Evolutionary conservation across 2,888 invertebrate species (phyloP).

Genomic region (Tenthredo notha): DNA sequence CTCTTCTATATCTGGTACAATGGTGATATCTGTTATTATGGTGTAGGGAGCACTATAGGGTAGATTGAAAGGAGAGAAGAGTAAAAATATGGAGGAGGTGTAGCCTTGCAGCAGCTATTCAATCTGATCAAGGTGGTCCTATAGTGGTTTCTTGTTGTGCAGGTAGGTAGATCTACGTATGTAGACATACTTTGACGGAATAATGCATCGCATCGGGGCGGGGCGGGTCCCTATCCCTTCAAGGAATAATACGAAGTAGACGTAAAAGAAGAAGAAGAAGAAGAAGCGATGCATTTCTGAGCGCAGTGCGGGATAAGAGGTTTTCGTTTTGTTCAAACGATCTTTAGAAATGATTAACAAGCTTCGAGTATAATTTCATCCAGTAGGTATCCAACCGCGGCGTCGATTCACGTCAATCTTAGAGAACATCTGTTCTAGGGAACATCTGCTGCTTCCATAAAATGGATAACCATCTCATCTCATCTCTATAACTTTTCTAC

Average conservation of each 20-base stretch:
- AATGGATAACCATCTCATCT: conserved; percentile 29
- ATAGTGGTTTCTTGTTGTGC: not conserved
- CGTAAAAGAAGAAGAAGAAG: not conserved
- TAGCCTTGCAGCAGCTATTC: conserved; percentile 41
- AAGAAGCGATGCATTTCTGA: not conserved
- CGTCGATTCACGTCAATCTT: conserved; percentile 36
- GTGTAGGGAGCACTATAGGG: not conserved
- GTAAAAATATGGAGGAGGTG: not conserved
- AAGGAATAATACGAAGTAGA: not conserved
- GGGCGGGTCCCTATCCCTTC: conserved; percentile 13
- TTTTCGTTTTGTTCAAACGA: not conserved
- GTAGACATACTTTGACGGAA: conserved; percentile 13
- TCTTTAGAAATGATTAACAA: conserved; percentile 34
- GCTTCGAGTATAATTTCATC: conserved; percentile 22
- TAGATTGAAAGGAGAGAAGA: conserved; percentile 19
- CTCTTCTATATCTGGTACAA: conserved; percentile 43
- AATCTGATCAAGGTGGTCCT: conserved; percentile 40
- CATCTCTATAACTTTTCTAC: not conserved
- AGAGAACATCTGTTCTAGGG: conserved; percentile 34
- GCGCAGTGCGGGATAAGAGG: not conserved
- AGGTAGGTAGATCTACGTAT: not conserved
- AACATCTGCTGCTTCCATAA: conserved; percentile 45
- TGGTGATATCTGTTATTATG: conserved; percentile 44
- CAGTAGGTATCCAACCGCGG: not conserved
- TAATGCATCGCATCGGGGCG: not conserved